Base-by-base conservation (phyloP, 1,140 invertebrate genomes). In the Lucilia cuprina region DNA sequence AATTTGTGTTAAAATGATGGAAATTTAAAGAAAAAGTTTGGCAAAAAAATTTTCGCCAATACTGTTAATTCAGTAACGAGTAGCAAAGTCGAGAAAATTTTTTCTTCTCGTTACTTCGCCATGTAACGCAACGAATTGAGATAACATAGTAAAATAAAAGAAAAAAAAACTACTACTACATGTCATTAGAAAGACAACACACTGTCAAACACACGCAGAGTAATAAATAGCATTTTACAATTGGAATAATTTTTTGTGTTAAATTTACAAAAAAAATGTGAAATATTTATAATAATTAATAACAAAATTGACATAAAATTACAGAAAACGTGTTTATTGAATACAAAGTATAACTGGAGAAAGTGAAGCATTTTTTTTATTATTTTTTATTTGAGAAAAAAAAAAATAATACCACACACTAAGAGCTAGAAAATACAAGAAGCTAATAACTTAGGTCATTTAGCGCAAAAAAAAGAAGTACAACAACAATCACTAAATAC, bases 371-470 rank as follows among this genome's bases (percentile, higher is more conserved):
- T n/a, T n/a, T n/a, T 21, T 70, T 70, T 70, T 70, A 55, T 55
- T 55, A 12, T 55, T 70, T 21, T 70, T 70, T 70, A 70, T 19
- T 21, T 21, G n/a, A 8, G 21, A n/a, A n/a, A n/a, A n/a, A 70
- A 70, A 70, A 70, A 70, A 70, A 60, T 60, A 70, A 70, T 70
- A 70, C 65, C 65, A 70, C 65, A 34, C 30, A 21, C 74, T 35
- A 77, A 77, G 82, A 85, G 86, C 86, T 85, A 84, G 84, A 84
- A 84, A 86, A 19, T 30, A 41, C 3, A 83, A 82, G 78, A 85
- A 83, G 85, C 75, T 82, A 84, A 85, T 41, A 74, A 50, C 49
- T 49, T 41, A 50, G 78, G 21, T 82, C 47, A 82, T 49, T 82
- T 82, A 49, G 78, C 35, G 78, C 19, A 21, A 47, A 83, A 50